phyloP scores from a whole-genome alignment of 2,113 vertebrate genomes.

The Oreochromis aureus region DNA sequence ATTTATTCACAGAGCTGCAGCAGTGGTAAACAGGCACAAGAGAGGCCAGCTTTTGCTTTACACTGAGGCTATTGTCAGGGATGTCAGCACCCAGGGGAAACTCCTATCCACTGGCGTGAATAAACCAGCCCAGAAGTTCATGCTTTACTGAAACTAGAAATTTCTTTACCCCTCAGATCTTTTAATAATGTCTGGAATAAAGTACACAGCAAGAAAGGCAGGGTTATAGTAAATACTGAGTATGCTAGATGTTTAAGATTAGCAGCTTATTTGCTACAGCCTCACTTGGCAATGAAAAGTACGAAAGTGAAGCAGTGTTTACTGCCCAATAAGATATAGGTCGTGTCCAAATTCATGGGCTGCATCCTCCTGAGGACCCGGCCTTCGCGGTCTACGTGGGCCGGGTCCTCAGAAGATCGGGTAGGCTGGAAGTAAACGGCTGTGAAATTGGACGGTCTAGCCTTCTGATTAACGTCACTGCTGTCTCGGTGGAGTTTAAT shows the following conservation, averaged over 20 bases:
- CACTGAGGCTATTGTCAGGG: slow-evolving; percentile 33
- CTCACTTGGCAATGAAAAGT: not conserved
- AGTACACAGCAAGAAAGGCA: not conserved
- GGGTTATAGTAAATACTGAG: not conserved
- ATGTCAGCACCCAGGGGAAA: not conserved
- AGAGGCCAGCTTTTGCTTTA: not conserved
- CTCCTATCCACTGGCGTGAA: slow-evolving; percentile 15
- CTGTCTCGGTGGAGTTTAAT: too few species aligned
- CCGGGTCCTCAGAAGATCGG: too few species aligned
- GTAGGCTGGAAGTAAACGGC: too few species aligned
- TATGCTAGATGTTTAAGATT: not conserved
- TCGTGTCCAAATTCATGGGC: too few species aligned
- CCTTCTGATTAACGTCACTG: too few species aligned
- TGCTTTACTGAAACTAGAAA: not conserved
- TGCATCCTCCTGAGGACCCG: too few species aligned
- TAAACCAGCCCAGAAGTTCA: not conserved
- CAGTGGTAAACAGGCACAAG: not conserved
- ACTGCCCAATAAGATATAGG: not conserved
- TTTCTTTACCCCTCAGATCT: not conserved
- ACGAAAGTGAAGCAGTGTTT: not conserved
- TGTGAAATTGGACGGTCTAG: too few species aligned
- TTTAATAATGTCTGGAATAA: slow-evolving; percentile 22
- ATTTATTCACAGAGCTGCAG: slow-evolving; percentile 13
- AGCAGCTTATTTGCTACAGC: not conserved
- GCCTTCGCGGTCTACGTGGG: too few species aligned